Base-by-base conservation (phyloP, 2,113 vertebrate species). In the Calypte anna region DNA sequence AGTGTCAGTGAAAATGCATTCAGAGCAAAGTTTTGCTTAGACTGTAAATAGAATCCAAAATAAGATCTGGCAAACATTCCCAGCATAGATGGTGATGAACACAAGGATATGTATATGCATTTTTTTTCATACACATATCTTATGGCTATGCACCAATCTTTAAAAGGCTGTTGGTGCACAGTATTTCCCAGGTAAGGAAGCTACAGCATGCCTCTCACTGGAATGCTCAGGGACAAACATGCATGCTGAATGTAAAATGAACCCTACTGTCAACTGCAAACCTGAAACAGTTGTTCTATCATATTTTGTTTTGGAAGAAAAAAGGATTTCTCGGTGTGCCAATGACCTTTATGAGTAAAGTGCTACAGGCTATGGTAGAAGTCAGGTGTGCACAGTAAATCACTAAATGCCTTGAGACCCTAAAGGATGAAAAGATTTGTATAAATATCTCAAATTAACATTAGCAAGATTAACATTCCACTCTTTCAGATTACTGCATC, bases 21-120 rank as follows among this genome's bases (percentile, higher is more conserved):
- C 36, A 86, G 85, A 90, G 51, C 57, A 84, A 77, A n/a, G 5
- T 93, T 95, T 94, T 79, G 57, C 82, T 90, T 69, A 51, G 64
- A 38, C 80, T 86, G 80, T 79, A 96, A 95, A 95, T 73, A 95
- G 91, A 95, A 93, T 80, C 61, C 78, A 86, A 95, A 96, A 87
- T 75, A 93, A 81, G 93, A 62, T 58, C 91, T 95, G 79, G 83
- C 76, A 93, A 90, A 81, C 36, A 63, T 91, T 94, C 51, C 61
- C 62, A 88, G 84, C 82, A 73, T 48, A 93, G 76, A 61, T 72
- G 6, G 40, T 73, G 81, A 43, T 33, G 58, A 83, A 91, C 67
- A 85, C 53, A 91, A 87, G 77, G 53, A n/a, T 7, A 40, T 76
- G 16, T 58, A 77, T 46, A 51, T 63, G 36, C 44, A 48, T 77